Conservation (phyloP, 2,888 invertebrate genomes). For the Oxyscelio sp. region DNA sequence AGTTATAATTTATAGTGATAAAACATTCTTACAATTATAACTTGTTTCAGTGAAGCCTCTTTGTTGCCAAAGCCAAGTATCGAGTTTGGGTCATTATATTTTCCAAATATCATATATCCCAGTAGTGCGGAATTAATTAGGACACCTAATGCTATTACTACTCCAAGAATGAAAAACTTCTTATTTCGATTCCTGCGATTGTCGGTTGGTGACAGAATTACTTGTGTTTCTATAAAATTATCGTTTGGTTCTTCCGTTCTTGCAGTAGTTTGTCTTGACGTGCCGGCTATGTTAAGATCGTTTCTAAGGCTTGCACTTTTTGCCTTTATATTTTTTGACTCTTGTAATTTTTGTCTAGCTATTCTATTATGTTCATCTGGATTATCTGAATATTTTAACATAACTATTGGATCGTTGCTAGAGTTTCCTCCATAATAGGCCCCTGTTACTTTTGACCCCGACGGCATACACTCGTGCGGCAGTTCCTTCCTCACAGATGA, state of each 20-base stretch:
- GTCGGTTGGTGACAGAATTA: neutral
- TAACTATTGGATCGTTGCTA: neutral
- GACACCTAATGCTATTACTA: neutral
- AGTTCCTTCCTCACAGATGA: too few relatives aligned
- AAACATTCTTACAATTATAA: conserved; percentile 2
- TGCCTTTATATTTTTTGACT: neutral
- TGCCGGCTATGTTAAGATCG: neutral
- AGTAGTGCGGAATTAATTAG: neutral
- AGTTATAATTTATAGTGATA: too few relatives aligned
- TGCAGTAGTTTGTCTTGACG: neutral
- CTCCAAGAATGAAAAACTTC: neutral
- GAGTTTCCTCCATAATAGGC: too few relatives aligned
- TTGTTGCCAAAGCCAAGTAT: neutral
- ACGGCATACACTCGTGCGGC: too few relatives aligned
- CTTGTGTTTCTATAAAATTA: neutral
- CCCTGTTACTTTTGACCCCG: too few relatives aligned
- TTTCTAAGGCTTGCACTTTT: neutral
- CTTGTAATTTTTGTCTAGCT: neutral
- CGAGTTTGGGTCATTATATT: too few relatives aligned
- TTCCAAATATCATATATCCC: neutral
- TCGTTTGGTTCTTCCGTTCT: neutral
- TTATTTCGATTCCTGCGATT: neutral
- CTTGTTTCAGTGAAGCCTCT: neutral
- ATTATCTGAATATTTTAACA: neutral
- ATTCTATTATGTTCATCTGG: neutral